Base-by-base conservation (phyloP, 64 coral and sea anemone species). In the Actinia tenebrosa region DNA sequence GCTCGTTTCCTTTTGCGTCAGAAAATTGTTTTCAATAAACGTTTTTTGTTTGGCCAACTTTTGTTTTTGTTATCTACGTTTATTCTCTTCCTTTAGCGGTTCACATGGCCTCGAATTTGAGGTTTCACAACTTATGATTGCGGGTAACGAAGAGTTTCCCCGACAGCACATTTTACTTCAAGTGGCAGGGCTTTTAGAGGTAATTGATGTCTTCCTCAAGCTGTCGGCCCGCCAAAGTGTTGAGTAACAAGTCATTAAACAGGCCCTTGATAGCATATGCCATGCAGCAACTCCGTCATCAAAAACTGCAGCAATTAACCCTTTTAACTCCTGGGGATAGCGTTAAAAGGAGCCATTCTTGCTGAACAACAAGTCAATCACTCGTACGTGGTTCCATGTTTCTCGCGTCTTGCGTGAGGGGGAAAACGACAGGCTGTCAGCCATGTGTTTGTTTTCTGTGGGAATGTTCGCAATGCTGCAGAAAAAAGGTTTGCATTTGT, bases 131-230 rank as follows among this genome's bases (percentile, higher is more conserved):
- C 63, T 66, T 66, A 10, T 75, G 69, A 75, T 27, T 16, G 69
- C 69, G n/a, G 63, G 19, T 9, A 66, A 26, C 8, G 69, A 13
- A 42, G 25, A 25, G 25, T 8, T 75, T 11, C 10, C 8, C 69
- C n/a, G 23, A 15, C 23, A 75, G 22, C 26, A 75, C 69, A 75
- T 75, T 75, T 75, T 16, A 75, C 69, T 75, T 75, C 69, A 75
- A 75, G 69, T 75, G 69, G 4, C 69, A 75, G 69, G 69, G 69
- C 69, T 75, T 75, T 75, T 81, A 50, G 79, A 44, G 44, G n/a
- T 50, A 81, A 81, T 81, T 81, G 79, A 81, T 45, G 79, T 50
- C 45, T 81, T 81, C 79, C 79, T 81, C 19, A 81, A 81, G 44
- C 79, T 81, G 79, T 81, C 79, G 79, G 14, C 16, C 50, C 44